A percentile compares a stretch with the other conserved stretches of the same genome.
Conservation (phyloP, 2,797 vertebrate species). For the Coranthus polyacanthus region DNA sequence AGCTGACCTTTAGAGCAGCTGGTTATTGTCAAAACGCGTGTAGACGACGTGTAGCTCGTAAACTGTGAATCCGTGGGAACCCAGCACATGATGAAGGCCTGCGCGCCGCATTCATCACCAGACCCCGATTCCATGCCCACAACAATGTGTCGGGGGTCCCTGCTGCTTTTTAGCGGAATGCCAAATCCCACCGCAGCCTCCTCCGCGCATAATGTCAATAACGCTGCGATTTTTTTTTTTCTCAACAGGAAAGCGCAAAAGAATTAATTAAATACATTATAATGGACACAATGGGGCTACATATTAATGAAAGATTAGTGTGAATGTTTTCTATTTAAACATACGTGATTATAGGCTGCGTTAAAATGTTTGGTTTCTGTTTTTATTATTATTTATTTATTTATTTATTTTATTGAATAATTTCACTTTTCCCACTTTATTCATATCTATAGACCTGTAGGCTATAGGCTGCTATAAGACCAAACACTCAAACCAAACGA, state of each 20-base stretch:
- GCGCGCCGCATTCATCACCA: conserved; percentile 51
- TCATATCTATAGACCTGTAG: conserved; percentile 24
- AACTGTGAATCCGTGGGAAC: conserved; percentile 79
- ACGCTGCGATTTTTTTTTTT: not conserved
- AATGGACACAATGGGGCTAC: not conserved
- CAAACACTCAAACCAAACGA: conserved; percentile 42
- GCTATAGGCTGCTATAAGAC: conserved; percentile 20
- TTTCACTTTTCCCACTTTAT: not conserved
- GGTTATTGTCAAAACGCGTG: conserved; percentile 65
- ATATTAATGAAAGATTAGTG: conserved; percentile 22
- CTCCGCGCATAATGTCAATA: conserved; percentile 43
- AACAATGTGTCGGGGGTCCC: conserved; percentile 67
- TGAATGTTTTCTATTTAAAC: conserved; percentile 23
- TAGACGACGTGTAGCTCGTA: conserved; percentile 47
- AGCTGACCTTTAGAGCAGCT: conserved; percentile 73
- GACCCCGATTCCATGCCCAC: conserved; percentile 36
- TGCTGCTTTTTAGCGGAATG: conserved; percentile 61
- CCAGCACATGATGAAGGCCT: conserved; percentile 73
- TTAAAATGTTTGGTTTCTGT: not conserved
- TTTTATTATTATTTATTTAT: conserved; percentile 5
- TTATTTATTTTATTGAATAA: no score
- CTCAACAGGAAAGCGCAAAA: conserved; percentile 13
- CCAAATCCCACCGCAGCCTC: conserved; percentile 68
- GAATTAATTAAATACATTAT: conserved; percentile 45
- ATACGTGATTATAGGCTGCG: no score